Evolutionary conservation across 2,797 vertebrate genomes (phyloP), one percentile per base, ranked within the genome.

Genomic region (Lophura swinhoii): DNA sequence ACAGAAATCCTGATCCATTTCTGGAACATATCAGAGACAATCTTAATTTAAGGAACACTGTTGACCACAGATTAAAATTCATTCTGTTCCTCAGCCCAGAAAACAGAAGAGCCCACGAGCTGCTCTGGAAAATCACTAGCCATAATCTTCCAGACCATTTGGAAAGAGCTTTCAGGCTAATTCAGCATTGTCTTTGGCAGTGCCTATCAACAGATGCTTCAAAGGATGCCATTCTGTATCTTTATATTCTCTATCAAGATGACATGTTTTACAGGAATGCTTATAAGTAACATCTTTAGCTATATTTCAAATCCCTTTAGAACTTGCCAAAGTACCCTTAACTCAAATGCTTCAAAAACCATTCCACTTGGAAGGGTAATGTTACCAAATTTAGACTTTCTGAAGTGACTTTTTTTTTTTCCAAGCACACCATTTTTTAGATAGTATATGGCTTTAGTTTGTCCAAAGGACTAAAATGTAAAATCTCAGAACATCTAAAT

Each of bases 161-260:
- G 53, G 85, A 88, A 94, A 70, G 33, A 93, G 7, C 41, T 39
- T 58, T 94, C 75, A 74, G n/a, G 21, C 33, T 78, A 91, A 64
- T 70, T 87, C 66, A 82, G 72, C 55, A 88, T 41, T 43, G 28
- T 82, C 66, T 77, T 87, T 79, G 76, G 81, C 76, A 76, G 18
- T 26, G 14, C 23, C 71, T 87, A 69, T 66, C 84, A 81, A 63
- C 82, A 91, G 58, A 81, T 84, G 73, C 82, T 91, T 87, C 80
- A 70, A 84, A 93, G 69, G 88, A 82, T 1, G 2, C 7, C 59
- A 62, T 43, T 16, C 39, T 88, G 24, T 76, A 74, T 56, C 88
- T 87, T 77, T 83, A 78, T 48, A 89, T 41, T 73, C 70, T 88
- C 76, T 63, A 76, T 44, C 55, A 92, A 93, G 92, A 92, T 75